Evolutionary conservation across 2,888 invertebrate genomes (phyloP).

Genomic region (Phymatocera aterrima): DNA sequence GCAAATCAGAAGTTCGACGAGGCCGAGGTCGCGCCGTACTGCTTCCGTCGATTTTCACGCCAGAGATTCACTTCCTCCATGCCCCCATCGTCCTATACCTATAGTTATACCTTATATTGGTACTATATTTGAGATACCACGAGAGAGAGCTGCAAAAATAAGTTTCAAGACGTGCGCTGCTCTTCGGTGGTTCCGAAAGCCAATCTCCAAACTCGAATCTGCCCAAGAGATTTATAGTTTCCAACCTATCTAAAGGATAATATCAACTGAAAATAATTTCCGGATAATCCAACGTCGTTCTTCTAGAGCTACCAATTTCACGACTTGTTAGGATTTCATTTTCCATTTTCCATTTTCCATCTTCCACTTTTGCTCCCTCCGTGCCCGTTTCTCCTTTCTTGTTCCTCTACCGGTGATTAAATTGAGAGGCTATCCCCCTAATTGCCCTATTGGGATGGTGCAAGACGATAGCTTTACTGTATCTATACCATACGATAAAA

Average conservation of each 20-base stretch:
- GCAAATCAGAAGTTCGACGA: slow-evolving; percentile 50
- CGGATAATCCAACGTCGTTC: slow-evolving; percentile 45
- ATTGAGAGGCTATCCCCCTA: slow-evolving; percentile 43
- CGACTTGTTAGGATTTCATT: slow-evolving; percentile 46
- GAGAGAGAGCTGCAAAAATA: slow-evolving; percentile 31
- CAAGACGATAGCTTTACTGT: slow-evolving; percentile 16
- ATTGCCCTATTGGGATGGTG: slow-evolving; percentile 40
- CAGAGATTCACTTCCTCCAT: slow-evolving; percentile 15
- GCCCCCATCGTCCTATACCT: neutral
- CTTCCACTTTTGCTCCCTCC: slow-evolving; percentile 42
- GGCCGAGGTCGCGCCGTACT: slow-evolving; percentile 50
- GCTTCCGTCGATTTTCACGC: slow-evolving; percentile 31
- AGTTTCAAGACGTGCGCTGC: slow-evolving; percentile 39
- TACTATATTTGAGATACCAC: slow-evolving; percentile 28
- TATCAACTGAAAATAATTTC: slow-evolving; percentile 45
- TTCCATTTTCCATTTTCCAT: slow-evolving; percentile 46
- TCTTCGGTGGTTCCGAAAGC: slow-evolving; percentile 38
- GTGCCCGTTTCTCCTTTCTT: slow-evolving; percentile 40
- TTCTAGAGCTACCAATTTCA: slow-evolving; percentile 46
- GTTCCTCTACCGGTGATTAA: slow-evolving; percentile 41
- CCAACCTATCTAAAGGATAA: slow-evolving; percentile 42
- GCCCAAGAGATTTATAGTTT: slow-evolving; percentile 40
- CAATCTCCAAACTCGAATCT: slow-evolving; percentile 43
- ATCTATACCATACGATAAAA: slow-evolving; percentile 23
- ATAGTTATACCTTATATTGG: neutral